Evolutionary conservation across 2,797 vertebrate species (phyloP).

Genomic region (Gobio occitaniae): DNA sequence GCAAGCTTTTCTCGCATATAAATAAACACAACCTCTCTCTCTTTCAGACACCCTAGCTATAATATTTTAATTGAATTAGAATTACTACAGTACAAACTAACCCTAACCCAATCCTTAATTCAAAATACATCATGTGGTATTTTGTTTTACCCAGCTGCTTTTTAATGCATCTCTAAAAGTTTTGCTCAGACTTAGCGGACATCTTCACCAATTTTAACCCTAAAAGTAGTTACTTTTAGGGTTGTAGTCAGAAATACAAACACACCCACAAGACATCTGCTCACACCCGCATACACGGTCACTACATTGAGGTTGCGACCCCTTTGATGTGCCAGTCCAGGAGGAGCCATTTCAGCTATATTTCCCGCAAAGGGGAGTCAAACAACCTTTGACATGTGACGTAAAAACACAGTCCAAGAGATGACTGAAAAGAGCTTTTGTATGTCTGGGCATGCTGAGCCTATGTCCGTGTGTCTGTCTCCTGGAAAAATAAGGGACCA

Average conservation of each 20-base stretch:
- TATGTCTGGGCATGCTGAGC: constrained; percentile 26
- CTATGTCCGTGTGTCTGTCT: constrained; percentile 5
- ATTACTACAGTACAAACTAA: no score
- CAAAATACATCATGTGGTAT: background rate
- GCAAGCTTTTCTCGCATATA: background rate
- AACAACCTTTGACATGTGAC: constrained; percentile 3
- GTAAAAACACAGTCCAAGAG: background rate
- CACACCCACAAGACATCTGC: constrained; percentile 9
- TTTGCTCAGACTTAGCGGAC: background rate
- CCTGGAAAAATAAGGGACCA: constrained; percentile 44
- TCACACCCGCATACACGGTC: background rate
- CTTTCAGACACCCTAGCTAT: background rate
- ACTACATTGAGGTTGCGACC: background rate
- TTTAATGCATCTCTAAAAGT: background rate
- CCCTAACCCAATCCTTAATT: background rate
- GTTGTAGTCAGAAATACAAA: background rate
- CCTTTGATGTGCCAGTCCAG: background rate
- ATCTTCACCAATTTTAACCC: background rate
- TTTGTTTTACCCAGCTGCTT: background rate
- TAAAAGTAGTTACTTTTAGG: background rate
- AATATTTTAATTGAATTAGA: no score
- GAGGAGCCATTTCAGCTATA: constrained; percentile 31
- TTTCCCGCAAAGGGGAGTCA: constrained; percentile 6
- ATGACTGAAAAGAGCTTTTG: constrained; percentile 61
- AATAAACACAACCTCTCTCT: background rate